Evolutionary conservation across 2,113 vertebrate genomes (phyloP).

Genomic region (Shinisaurus crocodilurus): DNA sequence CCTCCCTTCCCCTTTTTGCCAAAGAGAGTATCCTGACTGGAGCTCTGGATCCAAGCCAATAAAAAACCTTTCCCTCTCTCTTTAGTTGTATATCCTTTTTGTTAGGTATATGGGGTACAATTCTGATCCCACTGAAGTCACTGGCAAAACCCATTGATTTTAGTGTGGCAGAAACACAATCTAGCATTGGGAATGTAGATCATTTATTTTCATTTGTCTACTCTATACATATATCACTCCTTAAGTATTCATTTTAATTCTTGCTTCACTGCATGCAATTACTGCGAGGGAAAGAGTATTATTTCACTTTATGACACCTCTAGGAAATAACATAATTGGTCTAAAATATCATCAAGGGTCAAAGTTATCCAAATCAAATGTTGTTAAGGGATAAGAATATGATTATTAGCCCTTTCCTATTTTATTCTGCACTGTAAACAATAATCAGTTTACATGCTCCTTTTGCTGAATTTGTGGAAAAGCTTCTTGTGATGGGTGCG

Average conservation of each 20-base stretch:
- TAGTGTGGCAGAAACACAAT: neutral
- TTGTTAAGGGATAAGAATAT: conserved; percentile 64
- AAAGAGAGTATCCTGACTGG: neutral
- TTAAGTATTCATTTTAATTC: conserved; percentile 52
- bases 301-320: conserved; percentile 4
- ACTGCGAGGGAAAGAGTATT: fast-evolving
- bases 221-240: conserved; percentile 28
- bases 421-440: conserved; percentile 71
- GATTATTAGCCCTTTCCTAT: conserved; percentile 70
- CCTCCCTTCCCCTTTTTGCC: neutral
- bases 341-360: conserved; percentile 70
- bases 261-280: conserved; percentile 10
- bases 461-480: conserved; percentile 65
- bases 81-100: neutral
- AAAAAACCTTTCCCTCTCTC: neutral
- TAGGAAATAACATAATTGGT: conserved; percentile 66
- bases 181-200: fast-evolving
- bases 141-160: neutral
- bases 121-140: neutral
- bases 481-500: conserved; percentile 71
- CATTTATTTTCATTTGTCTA: conserved; percentile 17
- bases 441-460: conserved; percentile 73
- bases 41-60: neutral
- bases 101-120: neutral
- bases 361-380: conserved; percentile 68